Conservation (phyloP, 53 echinoderm and acorn worm species). For the Zoroaster sp. region DNA sequence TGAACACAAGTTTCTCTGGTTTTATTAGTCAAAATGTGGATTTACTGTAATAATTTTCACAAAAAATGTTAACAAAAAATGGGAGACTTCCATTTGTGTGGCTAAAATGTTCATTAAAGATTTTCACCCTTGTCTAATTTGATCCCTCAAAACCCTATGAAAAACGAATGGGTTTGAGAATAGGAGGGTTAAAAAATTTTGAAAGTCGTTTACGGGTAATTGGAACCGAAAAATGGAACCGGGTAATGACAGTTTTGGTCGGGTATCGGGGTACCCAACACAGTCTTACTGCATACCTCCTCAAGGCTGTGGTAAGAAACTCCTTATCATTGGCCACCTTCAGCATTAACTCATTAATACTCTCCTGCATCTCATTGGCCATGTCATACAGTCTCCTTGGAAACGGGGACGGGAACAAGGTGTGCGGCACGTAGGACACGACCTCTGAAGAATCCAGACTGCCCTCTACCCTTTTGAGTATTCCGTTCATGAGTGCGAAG, state of each 20-base stretch:
- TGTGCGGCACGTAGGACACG: conserved; percentile 76
- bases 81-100: no score
- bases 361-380: conserved; percentile 61
- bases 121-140: neutral
- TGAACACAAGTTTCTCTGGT: no score
- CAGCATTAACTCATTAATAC: conserved; percentile 69
- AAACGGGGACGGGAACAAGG: conserved; percentile 76
- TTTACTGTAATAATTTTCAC: no score
- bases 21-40: no score
- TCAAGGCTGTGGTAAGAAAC: conserved; percentile 63
- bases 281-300: conserved; percentile 50
- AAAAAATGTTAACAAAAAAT: no score
- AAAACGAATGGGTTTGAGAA: no score
- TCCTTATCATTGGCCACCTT: conserved; percentile 76
- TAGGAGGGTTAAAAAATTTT: no score
- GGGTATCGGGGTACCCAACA: no score
- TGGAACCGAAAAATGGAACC: no score
- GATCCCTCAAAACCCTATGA: no score
- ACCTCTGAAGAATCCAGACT: conserved; percentile 43
- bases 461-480: neutral
- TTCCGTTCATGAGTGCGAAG: conserved; percentile 29
- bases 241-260: no score
- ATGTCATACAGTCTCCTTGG: conserved; percentile 72
- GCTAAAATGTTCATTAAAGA: neutral
- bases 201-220: no score